Percentiles rank a stretch among this genome's conserved stretches.
Conservation (phyloP, 2,888 invertebrate genomes). For the Trissoscelio sp. region DNA sequence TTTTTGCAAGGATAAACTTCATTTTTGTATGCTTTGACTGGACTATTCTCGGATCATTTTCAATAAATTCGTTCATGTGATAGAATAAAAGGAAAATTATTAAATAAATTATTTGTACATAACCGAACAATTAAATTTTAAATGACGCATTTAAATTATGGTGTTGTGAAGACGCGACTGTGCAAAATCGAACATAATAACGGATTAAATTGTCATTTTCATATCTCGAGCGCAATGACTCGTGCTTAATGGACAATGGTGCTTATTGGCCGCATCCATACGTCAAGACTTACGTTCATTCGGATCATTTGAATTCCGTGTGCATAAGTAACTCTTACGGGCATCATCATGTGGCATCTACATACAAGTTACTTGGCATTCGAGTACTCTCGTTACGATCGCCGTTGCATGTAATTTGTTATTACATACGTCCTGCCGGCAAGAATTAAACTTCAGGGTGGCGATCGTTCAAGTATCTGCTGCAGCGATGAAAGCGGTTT, state of each 20-base stretch:
- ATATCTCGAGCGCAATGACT: conserved; percentile 52
- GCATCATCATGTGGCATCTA: conserved; percentile 56
- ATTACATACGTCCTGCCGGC: conserved; percentile 72
- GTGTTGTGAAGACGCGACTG: no score
- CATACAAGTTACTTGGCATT: conserved; percentile 54
- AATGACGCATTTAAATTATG: no score
- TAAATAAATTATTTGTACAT: no score
- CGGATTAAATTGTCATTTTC: conserved; percentile 32
- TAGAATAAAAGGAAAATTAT: no score
- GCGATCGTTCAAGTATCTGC: conserved; percentile 70
- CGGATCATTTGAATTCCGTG: conserved; percentile 53
- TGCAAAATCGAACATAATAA: no score
- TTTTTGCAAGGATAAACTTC: no score
- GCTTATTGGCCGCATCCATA: conserved; percentile 48
- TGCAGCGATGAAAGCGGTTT: conserved; percentile 72
- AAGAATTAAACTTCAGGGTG: conserved; percentile 70
- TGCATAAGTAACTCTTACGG: conserved; percentile 42
- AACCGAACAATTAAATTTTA: no score
- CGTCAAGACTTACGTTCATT: conserved; percentile 39
- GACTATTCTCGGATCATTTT: no score
- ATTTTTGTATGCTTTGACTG: no score
- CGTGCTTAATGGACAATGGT: conserved; percentile 60
- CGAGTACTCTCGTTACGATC: conserved; percentile 68
- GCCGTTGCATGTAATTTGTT: conserved; percentile 76
- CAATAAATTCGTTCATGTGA: no score